phyloP scores from a whole-genome alignment of 2,113 vertebrate species.

The Syngnathus typhle region DNA sequence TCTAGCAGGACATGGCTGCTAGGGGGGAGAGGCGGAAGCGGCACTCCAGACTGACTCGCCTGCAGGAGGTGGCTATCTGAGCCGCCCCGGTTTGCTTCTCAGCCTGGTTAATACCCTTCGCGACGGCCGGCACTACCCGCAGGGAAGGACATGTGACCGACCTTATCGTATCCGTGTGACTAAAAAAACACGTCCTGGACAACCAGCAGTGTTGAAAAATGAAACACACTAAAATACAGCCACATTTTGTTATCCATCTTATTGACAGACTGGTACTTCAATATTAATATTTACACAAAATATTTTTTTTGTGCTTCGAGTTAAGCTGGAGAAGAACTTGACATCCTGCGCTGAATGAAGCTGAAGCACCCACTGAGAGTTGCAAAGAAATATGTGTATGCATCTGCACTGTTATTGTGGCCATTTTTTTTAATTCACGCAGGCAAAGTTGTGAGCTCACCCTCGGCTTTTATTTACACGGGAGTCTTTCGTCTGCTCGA shows the following conservation, averaged over 20 bases:
- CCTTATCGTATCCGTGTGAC: conserved; percentile 12
- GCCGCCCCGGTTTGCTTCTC: conserved; percentile 57
- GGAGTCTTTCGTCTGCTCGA: conserved; percentile 61
- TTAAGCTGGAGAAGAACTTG: conserved; percentile 34
- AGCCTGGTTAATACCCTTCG: conserved; percentile 49
- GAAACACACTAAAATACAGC: conserved; percentile 26
- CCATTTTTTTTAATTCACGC: conserved; percentile 50
- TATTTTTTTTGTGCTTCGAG: conserved; percentile 31
- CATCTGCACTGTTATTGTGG: conserved; percentile 65
- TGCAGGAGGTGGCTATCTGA: conserved; percentile 64
- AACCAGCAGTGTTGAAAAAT: conserved; percentile 30
- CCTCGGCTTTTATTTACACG: conserved; percentile 69
- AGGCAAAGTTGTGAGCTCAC: conserved; percentile 64
- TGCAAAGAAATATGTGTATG: conserved; percentile 50
- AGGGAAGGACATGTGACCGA: conserved; percentile 2
- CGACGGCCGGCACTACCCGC: conserved; percentile 18
- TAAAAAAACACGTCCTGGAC: conserved; percentile 24
- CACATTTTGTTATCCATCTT: neutral
- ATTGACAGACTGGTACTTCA: neutral
- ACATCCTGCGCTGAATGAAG: conserved; percentile 41
- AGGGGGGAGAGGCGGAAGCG: conserved; percentile 49
- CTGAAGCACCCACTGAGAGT: conserved; percentile 38
- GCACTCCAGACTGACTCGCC: conserved; percentile 60
- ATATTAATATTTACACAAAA: conserved; percentile 12
- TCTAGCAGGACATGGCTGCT: conserved; percentile 69